phyloP scores from a whole-genome alignment of 2,888 invertebrate genomes.

The Eristalis tenax region DNA sequence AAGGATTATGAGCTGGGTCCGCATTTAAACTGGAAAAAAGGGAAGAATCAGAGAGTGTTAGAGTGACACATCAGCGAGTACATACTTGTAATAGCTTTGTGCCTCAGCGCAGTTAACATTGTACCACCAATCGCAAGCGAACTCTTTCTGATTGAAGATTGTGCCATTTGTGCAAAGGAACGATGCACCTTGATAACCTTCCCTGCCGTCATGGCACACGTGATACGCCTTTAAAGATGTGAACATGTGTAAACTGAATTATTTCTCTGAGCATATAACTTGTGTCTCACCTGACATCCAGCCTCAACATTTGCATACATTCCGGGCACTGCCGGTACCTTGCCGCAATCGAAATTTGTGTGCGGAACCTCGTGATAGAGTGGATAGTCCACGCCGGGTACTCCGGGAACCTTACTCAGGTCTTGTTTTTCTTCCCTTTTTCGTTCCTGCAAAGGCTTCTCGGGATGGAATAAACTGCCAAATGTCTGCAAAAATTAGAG shows the following conservation, averaged over 20 bases:
- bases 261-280: background rate
- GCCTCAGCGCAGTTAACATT: slow-evolving; percentile 92
- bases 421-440: slow-evolving; percentile 83
- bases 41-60: background rate
- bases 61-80: slow-evolving; percentile 21
- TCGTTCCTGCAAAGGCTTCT: slow-evolving; percentile 43
- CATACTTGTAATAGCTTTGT: slow-evolving; percentile 87
- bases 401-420: slow-evolving; percentile 90
- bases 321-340: slow-evolving; percentile 90
- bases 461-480: slow-evolving; percentile 78
- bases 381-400: slow-evolving; percentile 91
- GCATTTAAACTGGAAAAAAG: slow-evolving; percentile 86
- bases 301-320: slow-evolving; percentile 96
- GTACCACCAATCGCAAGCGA: slow-evolving; percentile 96
- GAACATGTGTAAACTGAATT: background rate
- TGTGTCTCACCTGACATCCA: slow-evolving; percentile 87
- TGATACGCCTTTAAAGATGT: slow-evolving; percentile 88
- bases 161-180: slow-evolving; percentile 94
- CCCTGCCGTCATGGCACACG: slow-evolving; percentile 92
- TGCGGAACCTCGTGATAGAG: slow-evolving; percentile 89
- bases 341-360: slow-evolving; percentile 89
- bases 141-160: slow-evolving; percentile 92
- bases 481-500: slow-evolving; percentile 75
- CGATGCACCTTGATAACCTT: slow-evolving; percentile 90
- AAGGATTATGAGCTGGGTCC: slow-evolving; percentile 91